Evolutionary conservation across 2,888 invertebrate species (phyloP), one percentile per base, ranked within the genome.

Genomic region (Acleris emargana): DNA sequence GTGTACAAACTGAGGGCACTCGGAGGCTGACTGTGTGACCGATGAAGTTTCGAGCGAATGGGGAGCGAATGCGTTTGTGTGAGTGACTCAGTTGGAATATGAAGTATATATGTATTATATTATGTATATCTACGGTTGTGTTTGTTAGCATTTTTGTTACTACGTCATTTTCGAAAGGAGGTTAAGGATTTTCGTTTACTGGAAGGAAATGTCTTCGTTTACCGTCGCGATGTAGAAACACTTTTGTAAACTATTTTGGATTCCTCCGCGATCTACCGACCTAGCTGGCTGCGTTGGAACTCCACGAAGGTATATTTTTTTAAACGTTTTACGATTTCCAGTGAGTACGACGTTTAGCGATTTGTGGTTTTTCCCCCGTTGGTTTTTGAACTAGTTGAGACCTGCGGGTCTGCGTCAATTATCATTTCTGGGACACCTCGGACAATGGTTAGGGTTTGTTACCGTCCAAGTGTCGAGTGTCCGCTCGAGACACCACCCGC

Each of bases 111-210:
- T 60, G 38, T 51, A 59, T 52, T 47, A 57, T 60, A 58, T 64
- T 64, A 64, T 58, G 71, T 78, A 74, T 79, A 79, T 81, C 76
- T 78, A 83, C 62, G 88, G 87, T 88, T 88, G 87, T 87, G 84
- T 86, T 83, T 84, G 81, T 83, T 79, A 78, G 81, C 80, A 80
- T 83, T 81, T 86, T 87, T 87, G 83, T 86, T 87, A 84, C 79
- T 78, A 82, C 77, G 81, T 81, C 78, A 77, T 83, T 83, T 82
- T 81, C 71, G 75, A 76, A 83, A 83, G 76, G 75, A 81, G 78
- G 76, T 79, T 73, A 68, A 68, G 63, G 71, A 77, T 85, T 87
- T 87, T 82, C 78, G 86, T 86, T 86, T 74, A 74, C 73, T 69
- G 67, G 73, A 74, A 76, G 75, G 71, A 76, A 73, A 76, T 78